Evolutionary conservation across 2,797 vertebrate genomes (phyloP).

Genomic region (Rallus crepitans): DNA sequence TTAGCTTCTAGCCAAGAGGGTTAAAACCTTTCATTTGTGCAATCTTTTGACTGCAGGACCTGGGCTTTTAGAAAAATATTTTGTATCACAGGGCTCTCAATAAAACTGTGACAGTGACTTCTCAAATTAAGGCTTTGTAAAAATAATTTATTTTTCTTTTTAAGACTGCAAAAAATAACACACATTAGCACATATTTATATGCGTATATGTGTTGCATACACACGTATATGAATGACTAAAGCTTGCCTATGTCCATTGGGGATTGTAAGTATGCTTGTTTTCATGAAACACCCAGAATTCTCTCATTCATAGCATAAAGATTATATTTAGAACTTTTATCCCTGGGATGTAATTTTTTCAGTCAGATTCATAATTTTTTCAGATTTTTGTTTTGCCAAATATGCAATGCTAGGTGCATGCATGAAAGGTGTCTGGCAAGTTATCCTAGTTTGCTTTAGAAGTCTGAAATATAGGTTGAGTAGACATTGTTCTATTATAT

Average conservation of each 20-base stretch:
- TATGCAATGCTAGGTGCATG: neutral
- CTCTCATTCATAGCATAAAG: neutral
- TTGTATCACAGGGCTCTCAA: neutral
- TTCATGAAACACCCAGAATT: neutral
- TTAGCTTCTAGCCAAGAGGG: neutral
- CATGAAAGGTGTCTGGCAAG: neutral
- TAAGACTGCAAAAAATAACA: neutral
- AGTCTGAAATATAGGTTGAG: conserved; percentile 12
- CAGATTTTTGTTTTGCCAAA: neutral
- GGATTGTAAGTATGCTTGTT: neutral
- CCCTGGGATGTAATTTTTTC: neutral
- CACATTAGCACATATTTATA: neutral
- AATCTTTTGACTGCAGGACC: neutral
- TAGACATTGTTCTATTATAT: conserved; percentile 18
- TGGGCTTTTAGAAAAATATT: neutral
- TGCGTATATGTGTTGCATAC: too few species aligned
- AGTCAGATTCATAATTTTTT: neutral
- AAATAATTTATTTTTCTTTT: neutral
- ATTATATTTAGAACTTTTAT: neutral
- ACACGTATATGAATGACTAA: neutral
- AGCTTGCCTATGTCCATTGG: neutral
- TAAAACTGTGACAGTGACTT: neutral
- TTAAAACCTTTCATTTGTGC: neutral
- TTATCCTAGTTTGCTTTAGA: neutral
- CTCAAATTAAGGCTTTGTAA: neutral